Evolutionary conservation across 1,140 invertebrate species (phyloP), one percentile per base, ranked within the genome.

Genomic region (Cyclina sinensis): DNA sequence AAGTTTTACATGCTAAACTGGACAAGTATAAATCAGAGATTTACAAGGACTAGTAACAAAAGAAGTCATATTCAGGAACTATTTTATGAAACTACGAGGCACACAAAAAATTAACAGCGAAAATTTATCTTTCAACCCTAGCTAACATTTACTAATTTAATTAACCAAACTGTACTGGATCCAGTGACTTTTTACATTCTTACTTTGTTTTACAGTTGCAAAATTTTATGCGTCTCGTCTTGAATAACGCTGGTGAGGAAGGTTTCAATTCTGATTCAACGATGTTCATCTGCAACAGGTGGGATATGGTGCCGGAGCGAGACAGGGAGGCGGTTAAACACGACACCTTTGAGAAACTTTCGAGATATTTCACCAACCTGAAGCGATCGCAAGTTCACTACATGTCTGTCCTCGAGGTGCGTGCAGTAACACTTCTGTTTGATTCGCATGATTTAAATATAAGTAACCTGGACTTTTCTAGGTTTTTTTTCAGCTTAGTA

Each of bases 211-310:
- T 59, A 24, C 87, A 92, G 91, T 82, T 93, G 9, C 90, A 90
- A 35, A 84, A 90, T 39, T 89, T 93, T 30, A 78, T 93, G 30
- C 80, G 91, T 0, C 57, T 90, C 39, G 91, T 91, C 0, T 73
- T 89, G 21, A 89, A 91, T 35, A 35, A 51, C 18, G 90, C 86
- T 21, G 86, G 87, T 24, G 91, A 92, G 21, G 87, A 90, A 21
- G 86, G 82, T 5, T 94, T 92, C 68, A 89, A 93, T 39, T 91
- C 91, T 0, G 76, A 87, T 14, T 91, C 93, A 0, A 89, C 93
- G n/a, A 88, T 94, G 35, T 93, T 94, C 54, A 90, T 94, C 14
- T 92, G 91, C 59, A 94, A 94, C 90, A 90, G 92, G 81, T 93
- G 93, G 93, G 93, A 94, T 62, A 89, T 91, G 54, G 88, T 94